Evolutionary conservation across 2,113 vertebrate genomes (phyloP).

Genomic region (Arvicanthis niloticus): DNA sequence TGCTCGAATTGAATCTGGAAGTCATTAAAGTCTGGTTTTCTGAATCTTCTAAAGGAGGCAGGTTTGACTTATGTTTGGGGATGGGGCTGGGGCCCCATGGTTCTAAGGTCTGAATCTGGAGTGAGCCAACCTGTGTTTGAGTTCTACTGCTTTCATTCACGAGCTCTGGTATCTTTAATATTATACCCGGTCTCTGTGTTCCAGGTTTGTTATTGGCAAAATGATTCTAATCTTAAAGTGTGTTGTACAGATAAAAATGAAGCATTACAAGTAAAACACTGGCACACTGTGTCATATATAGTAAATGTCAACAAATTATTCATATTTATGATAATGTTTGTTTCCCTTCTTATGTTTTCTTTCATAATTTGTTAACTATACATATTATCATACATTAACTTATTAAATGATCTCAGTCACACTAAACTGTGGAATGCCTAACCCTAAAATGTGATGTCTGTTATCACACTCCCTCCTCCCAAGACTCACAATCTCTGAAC

Average conservation of each 20-base stretch:
- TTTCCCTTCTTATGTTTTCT: conserved; percentile 42
- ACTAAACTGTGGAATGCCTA: not conserved
- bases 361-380: conserved; percentile 30
- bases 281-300: not conserved
- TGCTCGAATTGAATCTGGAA: not conserved
- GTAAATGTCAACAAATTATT: not conserved
- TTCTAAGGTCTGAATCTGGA: conserved; percentile 25
- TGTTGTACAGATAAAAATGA: conserved; percentile 40
- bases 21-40: conserved; percentile 15
- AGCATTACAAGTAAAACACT: conserved; percentile 26
- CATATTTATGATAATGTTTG: not conserved
- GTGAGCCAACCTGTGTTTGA: not conserved
- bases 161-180: conserved; percentile 11
- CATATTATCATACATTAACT: not conserved
- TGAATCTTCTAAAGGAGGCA: not conserved
- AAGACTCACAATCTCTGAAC: not conserved
- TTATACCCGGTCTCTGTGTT: not conserved
- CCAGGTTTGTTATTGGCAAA: conserved; percentile 23
- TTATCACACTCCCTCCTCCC: not conserved
- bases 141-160: not conserved
- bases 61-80: conserved; percentile 30
- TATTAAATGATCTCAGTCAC: not conserved
- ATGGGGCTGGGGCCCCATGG: not conserved
- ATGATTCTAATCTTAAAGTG: conserved; percentile 37
- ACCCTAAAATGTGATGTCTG: not conserved